Percentiles rank a stretch among this genome's conserved stretches.
These are phyloP conservation scores for Drosophila hamatofila DNA, from an alignment of 2,888 invertebrate species.

Conservation along the genomic window DNA sequence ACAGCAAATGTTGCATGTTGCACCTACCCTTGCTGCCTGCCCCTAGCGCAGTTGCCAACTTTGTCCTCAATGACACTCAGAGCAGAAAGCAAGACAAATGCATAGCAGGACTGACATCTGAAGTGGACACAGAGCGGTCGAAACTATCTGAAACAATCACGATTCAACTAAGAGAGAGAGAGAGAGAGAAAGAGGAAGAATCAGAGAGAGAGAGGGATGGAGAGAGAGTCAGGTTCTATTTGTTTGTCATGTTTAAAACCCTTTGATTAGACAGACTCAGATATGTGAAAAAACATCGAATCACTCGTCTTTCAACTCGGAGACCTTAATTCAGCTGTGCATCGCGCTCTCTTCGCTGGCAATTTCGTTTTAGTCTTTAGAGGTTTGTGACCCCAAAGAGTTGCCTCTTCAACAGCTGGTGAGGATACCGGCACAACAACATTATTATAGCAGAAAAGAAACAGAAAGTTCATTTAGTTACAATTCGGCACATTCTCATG, in stretches of 20 bases:
- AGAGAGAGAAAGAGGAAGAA: background rate
- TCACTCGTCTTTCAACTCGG: constrained; percentile 9
- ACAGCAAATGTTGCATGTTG: constrained; percentile 16
- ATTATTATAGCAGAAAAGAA: constrained; percentile 57
- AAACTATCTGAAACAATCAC: constrained; percentile 61
- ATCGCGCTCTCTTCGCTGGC: constrained; percentile 1
- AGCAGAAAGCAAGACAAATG: constrained; percentile 33
- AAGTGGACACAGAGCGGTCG: constrained; percentile 54
- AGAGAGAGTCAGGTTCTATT: constrained; percentile 28
- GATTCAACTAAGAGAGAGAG: constrained; percentile 18
- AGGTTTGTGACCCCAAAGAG: constrained; percentile 19
- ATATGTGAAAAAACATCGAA: constrained; percentile 7
- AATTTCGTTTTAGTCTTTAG: constrained; percentile 17
- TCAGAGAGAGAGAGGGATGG: background rate
- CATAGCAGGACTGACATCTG: constrained; percentile 44
- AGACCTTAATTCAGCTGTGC: constrained; percentile 23
- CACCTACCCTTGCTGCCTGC: background rate
- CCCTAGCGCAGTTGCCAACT: constrained; percentile 38
- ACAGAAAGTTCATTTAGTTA: constrained; percentile 44
- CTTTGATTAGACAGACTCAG: constrained; percentile 30
- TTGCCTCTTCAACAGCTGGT: constrained; percentile 32
- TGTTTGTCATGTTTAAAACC: constrained; percentile 24
- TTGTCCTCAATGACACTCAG: constrained; percentile 49
- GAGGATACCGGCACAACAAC: constrained; percentile 65
- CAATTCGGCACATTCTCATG: constrained; percentile 49